Conservation (phyloP, 2,888 invertebrate genomes). For the Trissoscelio sp. region DNA sequence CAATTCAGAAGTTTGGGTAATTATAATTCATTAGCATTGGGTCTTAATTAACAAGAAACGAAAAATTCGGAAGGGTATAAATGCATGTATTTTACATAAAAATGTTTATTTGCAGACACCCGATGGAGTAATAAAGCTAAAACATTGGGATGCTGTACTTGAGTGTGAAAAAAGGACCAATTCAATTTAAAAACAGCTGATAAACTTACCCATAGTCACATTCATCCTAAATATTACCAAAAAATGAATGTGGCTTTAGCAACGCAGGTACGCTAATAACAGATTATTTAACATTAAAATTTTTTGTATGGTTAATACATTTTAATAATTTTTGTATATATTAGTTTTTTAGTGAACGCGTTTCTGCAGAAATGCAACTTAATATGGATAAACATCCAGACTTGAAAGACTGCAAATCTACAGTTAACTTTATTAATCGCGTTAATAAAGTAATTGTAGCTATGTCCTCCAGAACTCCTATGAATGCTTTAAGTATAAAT, state of each 20-base stretch:
- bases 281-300: background rate
- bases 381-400: constrained; percentile 31
- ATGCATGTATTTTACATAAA: background rate
- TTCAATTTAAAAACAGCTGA: constrained; percentile 59
- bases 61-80: no score
- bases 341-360: constrained; percentile 62
- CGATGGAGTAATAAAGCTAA: constrained; percentile 60
- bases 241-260: constrained; percentile 52
- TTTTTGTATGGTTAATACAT: background rate
- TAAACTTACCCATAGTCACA: constrained; percentile 48
- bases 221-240: constrained; percentile 57
- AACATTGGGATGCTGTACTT: constrained; percentile 63
- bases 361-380: constrained; percentile 61
- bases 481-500: constrained; percentile 47
- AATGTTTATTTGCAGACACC: constrained; percentile 68
- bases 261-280: constrained; percentile 12
- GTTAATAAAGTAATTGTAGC: constrained; percentile 55
- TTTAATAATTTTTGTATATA: constrained; percentile 2
- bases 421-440: constrained; percentile 49
- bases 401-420: constrained; percentile 57
- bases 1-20: constrained; percentile 39
- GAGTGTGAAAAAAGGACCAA: constrained; percentile 21
- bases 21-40: background rate
- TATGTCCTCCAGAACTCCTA: constrained; percentile 67
- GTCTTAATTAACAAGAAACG: background rate